phyloP scores from a whole-genome alignment of 2,797 vertebrate genomes.

The Carapus acus region DNA sequence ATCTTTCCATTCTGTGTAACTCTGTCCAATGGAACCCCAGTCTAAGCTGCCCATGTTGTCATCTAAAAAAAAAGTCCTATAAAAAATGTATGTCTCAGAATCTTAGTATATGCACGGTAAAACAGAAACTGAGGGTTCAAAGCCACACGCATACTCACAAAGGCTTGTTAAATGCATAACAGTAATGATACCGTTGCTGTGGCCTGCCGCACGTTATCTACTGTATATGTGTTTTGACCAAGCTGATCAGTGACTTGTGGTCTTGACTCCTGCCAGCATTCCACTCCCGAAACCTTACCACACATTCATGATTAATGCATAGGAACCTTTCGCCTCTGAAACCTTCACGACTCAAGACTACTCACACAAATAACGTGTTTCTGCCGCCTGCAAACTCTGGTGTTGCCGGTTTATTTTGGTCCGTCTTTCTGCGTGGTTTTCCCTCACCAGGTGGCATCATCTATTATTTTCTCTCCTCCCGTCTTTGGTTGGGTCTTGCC shows the following conservation, averaged over 20 bases:
- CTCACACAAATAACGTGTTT: conserved; percentile 22
- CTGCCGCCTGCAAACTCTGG: conserved; percentile 12
- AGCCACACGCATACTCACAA: no score
- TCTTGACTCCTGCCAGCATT: conserved; percentile 12
- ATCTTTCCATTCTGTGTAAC: no score
- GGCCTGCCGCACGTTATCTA: no score
- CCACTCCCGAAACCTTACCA: conserved; percentile 26
- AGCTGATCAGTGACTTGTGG: conserved; percentile 14
- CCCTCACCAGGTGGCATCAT: conserved; percentile 47
- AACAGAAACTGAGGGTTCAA: no score
- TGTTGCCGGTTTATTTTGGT: conserved; percentile 19
- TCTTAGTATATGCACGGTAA: no score
- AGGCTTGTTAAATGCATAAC: no score
- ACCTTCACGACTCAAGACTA: background rate
- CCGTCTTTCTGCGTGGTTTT: conserved; percentile 7
- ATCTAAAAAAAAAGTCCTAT: no score
- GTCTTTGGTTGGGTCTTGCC: conserved; percentile 35
- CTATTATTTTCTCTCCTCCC: conserved; percentile 51
- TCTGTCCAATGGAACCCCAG: no score
- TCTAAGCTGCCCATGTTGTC: no score
- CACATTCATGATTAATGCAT: conserved; percentile 44
- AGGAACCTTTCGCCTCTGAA: conserved; percentile 10
- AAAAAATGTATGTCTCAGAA: no score
- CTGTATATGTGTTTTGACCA: conserved; percentile 6
- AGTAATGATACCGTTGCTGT: no score